Evolutionary conservation across 2,797 vertebrate species (phyloP), one percentile per base, ranked within the genome.

Genomic region (Schizothorax lantsangensis): DNA sequence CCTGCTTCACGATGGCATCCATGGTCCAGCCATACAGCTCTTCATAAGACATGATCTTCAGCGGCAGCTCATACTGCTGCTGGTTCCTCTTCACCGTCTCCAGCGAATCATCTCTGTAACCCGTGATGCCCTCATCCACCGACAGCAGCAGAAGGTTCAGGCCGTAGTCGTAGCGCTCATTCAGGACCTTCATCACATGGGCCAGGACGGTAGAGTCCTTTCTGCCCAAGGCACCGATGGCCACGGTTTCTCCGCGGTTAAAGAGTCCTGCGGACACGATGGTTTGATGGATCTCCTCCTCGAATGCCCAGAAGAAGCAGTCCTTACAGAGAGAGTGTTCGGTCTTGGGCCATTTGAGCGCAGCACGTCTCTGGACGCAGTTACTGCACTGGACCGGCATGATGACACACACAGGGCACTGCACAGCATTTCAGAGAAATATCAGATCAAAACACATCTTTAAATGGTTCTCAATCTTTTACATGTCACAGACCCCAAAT

Each of bases 161-260:
- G 0, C 96, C 94, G 2, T 98, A 95, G 86, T 69, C 83, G 88
- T 96, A 95, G 14, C 96, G 93, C 72, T 95, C 93, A 23, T 97
- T 95, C 2, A 98, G 93, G 21, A 95, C 91, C 84, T 96, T 96
- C 91, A 98, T 92, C 23, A 98, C 91, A n/a, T 98, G 96, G 0
- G 96, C 97, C 4, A 98, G 95, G 75, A 97, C 97, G 0, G 97
- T 96, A n/a, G 97, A 98, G 92, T 98, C 97, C 84, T 98, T 97
- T 30, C 97, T 96, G 0, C 97, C 97, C 0, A 96, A 97, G 0
- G 97, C 96, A 0, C 96, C 97, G 1, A 97, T 95, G 1, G 95
- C 97, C 6, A 97, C 96, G 0, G 89, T 93, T 54, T 97, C 96
- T 0, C 96, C 95, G 0, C 88, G 85, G n/a, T 89, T 94, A 79